Evolutionary conservation across 2,113 vertebrate species (phyloP), one percentile per base, ranked within the genome.

Genomic region (Ictalurus punctatus): DNA sequence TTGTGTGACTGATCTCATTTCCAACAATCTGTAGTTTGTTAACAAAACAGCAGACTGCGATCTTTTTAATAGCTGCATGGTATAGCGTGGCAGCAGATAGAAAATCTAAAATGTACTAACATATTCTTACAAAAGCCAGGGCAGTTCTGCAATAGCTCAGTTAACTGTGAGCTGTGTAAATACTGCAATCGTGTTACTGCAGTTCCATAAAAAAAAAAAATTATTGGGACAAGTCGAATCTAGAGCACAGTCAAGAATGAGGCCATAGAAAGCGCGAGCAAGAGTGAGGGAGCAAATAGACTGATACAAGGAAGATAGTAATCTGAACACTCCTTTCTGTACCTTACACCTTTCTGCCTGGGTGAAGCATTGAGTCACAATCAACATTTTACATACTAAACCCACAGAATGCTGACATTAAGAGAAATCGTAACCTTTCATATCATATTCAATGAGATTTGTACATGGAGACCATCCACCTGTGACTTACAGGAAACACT

Each of bases 151-250:
- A 48, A 34, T 10, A n/a, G 40, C 34, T 52, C 40, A n/a, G 30
- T 40, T 67, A 74, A 58, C 81, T 69, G 6, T 54, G n/a, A 83
- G n/a, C 37, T 67, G n/a, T 48, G 61, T 63, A 79, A 85, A 85
- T 54, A 37, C 83, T 27, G 82, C 71, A 84, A 58, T 78, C 82
- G 79, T 65, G 65, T 69, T 76, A 81, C 63, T 69, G 85, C 73
- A 82, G 80, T 30, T 85, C 21, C 44, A 82, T 61, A n/a, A 37
- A 83, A 58, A 17, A 17, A 58, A 58, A 58, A 58, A 52, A 69
- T 37, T 86, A 88, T 52, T 76, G 80, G 74, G 89, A 63, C 84
- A 88, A 84, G 58, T 17, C 30, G 78, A 82, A 86, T 90, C 89
- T 86, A 76, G 85, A 87, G 76, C 85, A 87, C 10, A 69, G 65